A percentile compares a stretch with the other conserved stretches of the same genome.
Evolutionary conservation across 2,888 invertebrate species (phyloP).

Genomic region (Choreutis nemorana): DNA sequence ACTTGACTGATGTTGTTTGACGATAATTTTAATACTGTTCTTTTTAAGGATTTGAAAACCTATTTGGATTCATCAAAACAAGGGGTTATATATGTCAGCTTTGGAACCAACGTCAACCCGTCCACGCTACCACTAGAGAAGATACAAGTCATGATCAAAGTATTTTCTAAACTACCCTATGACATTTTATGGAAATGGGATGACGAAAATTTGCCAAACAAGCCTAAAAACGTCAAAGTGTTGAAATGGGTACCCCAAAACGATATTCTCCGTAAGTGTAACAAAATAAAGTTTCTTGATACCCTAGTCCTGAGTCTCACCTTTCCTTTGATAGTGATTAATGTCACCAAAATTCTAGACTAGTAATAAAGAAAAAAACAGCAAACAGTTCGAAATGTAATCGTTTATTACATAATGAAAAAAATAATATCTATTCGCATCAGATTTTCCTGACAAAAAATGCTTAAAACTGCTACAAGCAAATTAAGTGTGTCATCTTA

Average conservation of each 20-base stretch:
- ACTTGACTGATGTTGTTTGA: too few species aligned
- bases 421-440: too few species aligned
- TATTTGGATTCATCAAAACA: constrained; percentile 12
- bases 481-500: too few species aligned
- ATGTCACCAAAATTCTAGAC: too few species aligned
- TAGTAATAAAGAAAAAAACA: too few species aligned
- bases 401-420: too few species aligned
- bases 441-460: too few species aligned
- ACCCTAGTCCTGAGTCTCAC: too few species aligned
- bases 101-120: constrained; percentile 13
- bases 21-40: too few species aligned
- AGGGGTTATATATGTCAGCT: constrained; percentile 10
- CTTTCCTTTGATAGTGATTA: too few species aligned
- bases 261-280: constrained; percentile 13
- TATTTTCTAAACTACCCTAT: constrained; percentile 10
- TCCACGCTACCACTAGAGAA: constrained; percentile 14
- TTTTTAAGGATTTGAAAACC: constrained; percentile 11
- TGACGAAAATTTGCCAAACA: constrained; percentile 6
- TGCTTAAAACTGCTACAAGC: too few species aligned
- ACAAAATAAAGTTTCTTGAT: constrained; percentile 13
- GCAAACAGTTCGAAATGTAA: too few species aligned
- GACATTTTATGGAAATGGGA: constrained; percentile 12
- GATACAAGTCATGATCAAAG: constrained; percentile 14
- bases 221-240: constrained; percentile 10
- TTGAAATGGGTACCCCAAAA: constrained; percentile 12